phyloP scores from a whole-genome alignment of 2,113 vertebrate species.

The Gulo gulo region DNA sequence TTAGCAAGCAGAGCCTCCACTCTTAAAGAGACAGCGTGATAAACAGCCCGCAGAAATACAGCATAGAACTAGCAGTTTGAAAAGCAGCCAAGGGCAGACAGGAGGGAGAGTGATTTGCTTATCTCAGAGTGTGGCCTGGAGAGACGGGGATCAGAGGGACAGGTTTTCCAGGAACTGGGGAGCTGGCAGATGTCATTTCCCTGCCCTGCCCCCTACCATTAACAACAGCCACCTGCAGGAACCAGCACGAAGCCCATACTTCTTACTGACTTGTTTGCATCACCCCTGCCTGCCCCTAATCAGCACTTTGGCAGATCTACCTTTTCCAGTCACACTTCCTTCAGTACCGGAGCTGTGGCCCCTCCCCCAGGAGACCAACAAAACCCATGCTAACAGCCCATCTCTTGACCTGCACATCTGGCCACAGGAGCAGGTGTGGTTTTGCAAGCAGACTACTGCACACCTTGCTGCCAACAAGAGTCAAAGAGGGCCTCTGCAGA shows the following conservation, averaged over 20 bases:
- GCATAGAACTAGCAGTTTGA: neutral
- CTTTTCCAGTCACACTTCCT: neutral
- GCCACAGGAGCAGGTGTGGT: neutral
- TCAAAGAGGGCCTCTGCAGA: neutral
- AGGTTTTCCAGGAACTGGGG: neutral
- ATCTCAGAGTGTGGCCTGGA: neutral
- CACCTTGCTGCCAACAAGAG: neutral
- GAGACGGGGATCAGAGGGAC: neutral
- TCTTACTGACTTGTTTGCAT: neutral
- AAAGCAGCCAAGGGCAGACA: neutral
- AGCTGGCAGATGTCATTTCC: neutral
- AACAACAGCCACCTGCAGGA: neutral
- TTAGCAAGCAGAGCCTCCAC: neutral
- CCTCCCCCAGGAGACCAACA: neutral
- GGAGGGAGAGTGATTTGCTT: neutral
- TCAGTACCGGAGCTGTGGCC: neutral
- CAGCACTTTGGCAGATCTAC: neutral
- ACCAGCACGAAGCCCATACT: neutral
- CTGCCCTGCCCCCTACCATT: neutral
- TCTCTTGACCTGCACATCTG: neutral
- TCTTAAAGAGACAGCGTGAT: neutral
- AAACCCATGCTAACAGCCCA: neutral
- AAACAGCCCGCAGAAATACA: neutral
- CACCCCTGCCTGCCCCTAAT: neutral
- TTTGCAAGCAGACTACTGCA: neutral